These are phyloP conservation scores for Stylophora pistillata DNA, from an alignment of 64 coral and sea anemone species.

Conservation along the genomic window DNA sequence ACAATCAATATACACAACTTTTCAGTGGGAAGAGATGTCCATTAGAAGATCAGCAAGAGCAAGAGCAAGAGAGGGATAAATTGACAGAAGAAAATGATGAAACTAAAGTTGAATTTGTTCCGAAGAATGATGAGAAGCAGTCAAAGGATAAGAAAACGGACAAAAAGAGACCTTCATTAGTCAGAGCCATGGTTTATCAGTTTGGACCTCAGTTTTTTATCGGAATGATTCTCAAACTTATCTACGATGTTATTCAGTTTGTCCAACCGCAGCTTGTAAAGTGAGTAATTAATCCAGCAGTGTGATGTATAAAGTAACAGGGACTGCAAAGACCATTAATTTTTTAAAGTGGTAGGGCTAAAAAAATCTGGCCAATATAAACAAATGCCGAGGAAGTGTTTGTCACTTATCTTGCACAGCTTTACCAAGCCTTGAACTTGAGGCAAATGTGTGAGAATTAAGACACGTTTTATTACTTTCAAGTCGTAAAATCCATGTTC, in stretches of 20 bases:
- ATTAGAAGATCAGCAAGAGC: conserved; percentile 37
- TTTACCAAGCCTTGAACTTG: too few relatives aligned
- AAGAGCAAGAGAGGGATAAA: conserved; percentile 32
- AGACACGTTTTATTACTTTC: too few relatives aligned
- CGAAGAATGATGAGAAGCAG: conserved; percentile 40
- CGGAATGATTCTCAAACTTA: conserved; percentile 61
- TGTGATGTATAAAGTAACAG: too few relatives aligned
- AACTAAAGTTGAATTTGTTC: conserved; percentile 38
- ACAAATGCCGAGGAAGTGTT: too few relatives aligned
- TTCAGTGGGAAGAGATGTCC: conserved; percentile 32
- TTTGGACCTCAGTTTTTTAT: conserved; percentile 53
- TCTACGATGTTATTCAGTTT: conserved; percentile 57
- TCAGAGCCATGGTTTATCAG: conserved; percentile 39
- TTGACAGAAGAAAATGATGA: conserved; percentile 62
- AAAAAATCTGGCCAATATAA: too few relatives aligned
- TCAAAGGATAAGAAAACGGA: conserved; percentile 32
- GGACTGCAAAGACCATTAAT: too few relatives aligned
- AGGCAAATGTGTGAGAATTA: too few relatives aligned
- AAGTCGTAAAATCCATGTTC: too few relatives aligned
- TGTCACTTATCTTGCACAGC: too few relatives aligned
- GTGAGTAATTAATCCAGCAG: conserved; percentile 32
- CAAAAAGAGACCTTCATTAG: conserved; percentile 57
- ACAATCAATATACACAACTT: background rate
- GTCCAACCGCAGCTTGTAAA: conserved; percentile 62
- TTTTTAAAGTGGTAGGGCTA: too few relatives aligned